Conservation (phyloP, 2,888 invertebrate species). For the Allygus modestus region DNA sequence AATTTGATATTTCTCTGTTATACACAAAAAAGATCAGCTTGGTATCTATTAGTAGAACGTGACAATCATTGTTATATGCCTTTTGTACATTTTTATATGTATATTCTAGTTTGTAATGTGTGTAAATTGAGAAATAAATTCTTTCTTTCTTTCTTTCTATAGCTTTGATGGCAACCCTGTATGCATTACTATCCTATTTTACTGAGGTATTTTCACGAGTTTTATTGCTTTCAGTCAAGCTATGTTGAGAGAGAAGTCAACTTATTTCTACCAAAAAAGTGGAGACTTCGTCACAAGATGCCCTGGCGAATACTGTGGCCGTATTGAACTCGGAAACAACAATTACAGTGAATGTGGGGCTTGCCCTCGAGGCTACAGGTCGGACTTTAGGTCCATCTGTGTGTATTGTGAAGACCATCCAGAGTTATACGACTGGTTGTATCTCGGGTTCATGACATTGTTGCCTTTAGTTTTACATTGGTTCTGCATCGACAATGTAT, state of each 20-base stretch:
- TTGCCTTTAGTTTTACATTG: constrained; percentile 93
- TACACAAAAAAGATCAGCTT: too few relatives aligned
- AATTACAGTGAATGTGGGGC: constrained; percentile 90
- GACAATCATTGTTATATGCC: too few relatives aligned
- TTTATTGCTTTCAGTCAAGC: not conserved
- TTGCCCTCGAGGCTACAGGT: constrained; percentile 89
- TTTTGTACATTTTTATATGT: too few relatives aligned
- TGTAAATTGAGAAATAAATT: too few relatives aligned
- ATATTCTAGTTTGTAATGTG: too few relatives aligned
- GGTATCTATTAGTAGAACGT: too few relatives aligned
- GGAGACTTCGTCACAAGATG: constrained; percentile 75
- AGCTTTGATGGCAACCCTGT: too few relatives aligned
- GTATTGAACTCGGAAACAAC: constrained; percentile 81
- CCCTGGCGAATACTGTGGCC: constrained; percentile 92
- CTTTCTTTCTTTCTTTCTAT: too few relatives aligned
- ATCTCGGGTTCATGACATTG: constrained; percentile 95
- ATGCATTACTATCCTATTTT: too few relatives aligned
- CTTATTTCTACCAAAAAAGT: constrained; percentile 12
- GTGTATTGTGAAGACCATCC: constrained; percentile 85
- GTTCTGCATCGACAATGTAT: constrained; percentile 88
- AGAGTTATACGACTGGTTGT: constrained; percentile 94
- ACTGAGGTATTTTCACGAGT: not conserved
- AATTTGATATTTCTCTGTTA: too few relatives aligned
- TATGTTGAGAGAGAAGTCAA: constrained; percentile 8
- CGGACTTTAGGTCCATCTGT: constrained; percentile 86